Evolutionary conservation across 1,140 invertebrate genomes (phyloP).

Genomic region (Sarcophaga bullata): DNA sequence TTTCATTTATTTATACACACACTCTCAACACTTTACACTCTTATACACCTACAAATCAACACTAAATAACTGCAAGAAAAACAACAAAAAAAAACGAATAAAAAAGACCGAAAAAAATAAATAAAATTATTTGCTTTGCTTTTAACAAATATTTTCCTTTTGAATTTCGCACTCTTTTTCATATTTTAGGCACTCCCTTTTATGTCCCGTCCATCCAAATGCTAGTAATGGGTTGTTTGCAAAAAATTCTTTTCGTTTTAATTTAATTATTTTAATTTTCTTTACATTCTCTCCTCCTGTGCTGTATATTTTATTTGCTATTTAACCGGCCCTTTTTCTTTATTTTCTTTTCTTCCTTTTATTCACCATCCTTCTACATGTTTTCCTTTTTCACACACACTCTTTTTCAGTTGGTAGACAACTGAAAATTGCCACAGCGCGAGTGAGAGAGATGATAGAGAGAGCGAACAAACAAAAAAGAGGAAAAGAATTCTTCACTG

Average conservation of each 20-base stretch:
- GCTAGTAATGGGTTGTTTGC: neutral
- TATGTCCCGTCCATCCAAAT: neutral
- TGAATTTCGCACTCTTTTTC: conserved; percentile 16
- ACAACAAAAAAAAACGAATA: neutral
- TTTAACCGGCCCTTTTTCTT: conserved; percentile 36
- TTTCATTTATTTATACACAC: conserved; percentile 31
- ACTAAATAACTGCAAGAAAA: neutral
- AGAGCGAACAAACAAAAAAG: neutral
- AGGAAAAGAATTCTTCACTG: conserved; percentile 24
- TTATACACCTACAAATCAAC: neutral
- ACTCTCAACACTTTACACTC: neutral
- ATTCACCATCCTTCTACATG: conserved; percentile 3
- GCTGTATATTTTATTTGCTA: conserved; percentile 22
- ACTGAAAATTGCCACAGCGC: conserved; percentile 47
- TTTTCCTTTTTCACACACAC: conserved; percentile 21
- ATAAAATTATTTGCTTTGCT: neutral
- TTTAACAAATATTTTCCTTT: neutral
- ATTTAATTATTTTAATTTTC: neutral
- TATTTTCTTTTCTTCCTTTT: neutral
- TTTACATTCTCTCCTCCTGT: conserved; percentile 18
- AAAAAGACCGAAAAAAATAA: neutral
- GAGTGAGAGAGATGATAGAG: neutral
- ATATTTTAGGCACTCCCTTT: neutral
- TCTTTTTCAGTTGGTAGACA: conserved; percentile 42
- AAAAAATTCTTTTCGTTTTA: neutral